A percentile compares a stretch with the other conserved stretches of the same genome.
Conservation (phyloP, 2,113 vertebrate species). For the Glareola pratincola region DNA sequence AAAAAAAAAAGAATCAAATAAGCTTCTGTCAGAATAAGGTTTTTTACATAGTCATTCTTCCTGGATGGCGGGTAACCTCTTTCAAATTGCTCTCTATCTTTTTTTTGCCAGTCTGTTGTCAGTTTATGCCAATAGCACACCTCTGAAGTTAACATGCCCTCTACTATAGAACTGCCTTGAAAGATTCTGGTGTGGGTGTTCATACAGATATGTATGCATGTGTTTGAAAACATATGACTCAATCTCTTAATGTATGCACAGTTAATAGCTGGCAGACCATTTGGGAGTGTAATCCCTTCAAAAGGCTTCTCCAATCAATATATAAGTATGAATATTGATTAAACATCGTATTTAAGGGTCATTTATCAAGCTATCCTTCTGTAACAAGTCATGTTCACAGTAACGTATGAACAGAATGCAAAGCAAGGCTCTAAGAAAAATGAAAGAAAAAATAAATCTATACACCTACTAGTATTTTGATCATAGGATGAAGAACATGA, state of each 20-base stretch:
- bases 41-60: neutral
- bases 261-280: neutral
- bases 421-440: neutral
- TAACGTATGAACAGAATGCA: neutral
- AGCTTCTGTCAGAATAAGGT: neutral
- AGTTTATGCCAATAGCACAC: neutral
- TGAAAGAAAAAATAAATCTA: neutral
- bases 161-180: neutral
- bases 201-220: too few species aligned
- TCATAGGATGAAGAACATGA: neutral
- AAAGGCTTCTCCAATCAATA: fast-evolving
- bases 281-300: neutral
- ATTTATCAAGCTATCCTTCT: neutral
- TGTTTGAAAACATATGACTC: neutral
- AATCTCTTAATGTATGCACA: neutral
- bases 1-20: neutral
- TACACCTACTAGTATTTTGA: neutral
- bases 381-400: neutral
- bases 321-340: neutral
- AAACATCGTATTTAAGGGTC: neutral
- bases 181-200: neutral
- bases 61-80: neutral
- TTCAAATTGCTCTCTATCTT: neutral
- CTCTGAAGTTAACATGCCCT: neutral
- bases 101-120: neutral